phyloP scores from a whole-genome alignment of 2,797 vertebrate genomes.

The Neosilurus hyrtlii region DNA sequence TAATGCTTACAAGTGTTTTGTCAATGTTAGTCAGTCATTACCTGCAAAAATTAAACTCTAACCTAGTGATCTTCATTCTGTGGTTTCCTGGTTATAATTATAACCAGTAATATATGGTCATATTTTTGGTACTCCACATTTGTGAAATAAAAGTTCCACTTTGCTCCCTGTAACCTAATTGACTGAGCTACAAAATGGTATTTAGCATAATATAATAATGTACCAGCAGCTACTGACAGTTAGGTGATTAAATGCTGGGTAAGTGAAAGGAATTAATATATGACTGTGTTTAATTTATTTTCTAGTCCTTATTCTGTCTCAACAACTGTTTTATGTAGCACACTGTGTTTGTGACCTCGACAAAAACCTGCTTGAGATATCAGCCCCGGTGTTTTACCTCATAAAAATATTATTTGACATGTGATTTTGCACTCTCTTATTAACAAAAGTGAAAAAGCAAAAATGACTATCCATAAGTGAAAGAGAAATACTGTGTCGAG shows the following conservation, averaged over 20 bases:
- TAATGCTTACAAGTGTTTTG: neutral
- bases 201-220: neutral
- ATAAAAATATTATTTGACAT: constrained; percentile 24
- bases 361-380: neutral
- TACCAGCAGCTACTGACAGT: neutral
- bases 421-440: constrained; percentile 9
- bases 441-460: constrained; percentile 12
- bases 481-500: neutral
- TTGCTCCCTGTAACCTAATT: neutral
- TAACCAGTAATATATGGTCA: too few relatives aligned
- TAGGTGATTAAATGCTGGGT: neutral
- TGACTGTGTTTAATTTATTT: neutral
- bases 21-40: neutral
- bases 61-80: neutral
- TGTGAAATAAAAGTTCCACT: neutral
- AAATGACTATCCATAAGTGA: constrained; percentile 10
- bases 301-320: neutral
- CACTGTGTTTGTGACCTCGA: neutral
- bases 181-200: neutral
- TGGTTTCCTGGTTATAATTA: neutral
- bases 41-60: neutral
- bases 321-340: neutral
- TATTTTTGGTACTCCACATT: neutral
- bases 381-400: neutral
- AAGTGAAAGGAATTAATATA: neutral